Conservation (phyloP, 2,888 invertebrate genomes). For the Leptinotarsa juncta region DNA sequence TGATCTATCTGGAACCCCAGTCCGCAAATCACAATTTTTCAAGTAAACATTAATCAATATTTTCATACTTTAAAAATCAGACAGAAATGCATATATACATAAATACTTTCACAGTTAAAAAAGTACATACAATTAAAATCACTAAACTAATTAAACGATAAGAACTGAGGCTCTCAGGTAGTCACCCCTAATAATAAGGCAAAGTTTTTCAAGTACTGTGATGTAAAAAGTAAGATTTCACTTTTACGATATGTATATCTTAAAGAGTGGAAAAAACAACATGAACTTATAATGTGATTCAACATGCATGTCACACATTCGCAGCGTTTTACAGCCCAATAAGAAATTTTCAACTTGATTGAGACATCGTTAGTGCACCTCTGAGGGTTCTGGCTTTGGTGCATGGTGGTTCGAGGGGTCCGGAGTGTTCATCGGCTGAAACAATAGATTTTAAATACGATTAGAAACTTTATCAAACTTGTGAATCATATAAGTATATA, state of each 20-base stretch:
- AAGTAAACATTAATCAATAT: constrained; percentile 34
- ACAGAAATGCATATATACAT: constrained; percentile 45
- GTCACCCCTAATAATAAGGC: constrained; percentile 34
- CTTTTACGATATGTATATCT: constrained; percentile 58
- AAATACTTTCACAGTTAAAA: constrained; percentile 44
- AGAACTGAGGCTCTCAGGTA: constrained; percentile 40
- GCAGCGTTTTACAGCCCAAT: constrained; percentile 54
- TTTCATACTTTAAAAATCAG: constrained; percentile 42
- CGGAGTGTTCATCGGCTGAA: constrained; percentile 83
- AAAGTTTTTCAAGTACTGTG: constrained; percentile 38
- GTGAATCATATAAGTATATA: neutral
- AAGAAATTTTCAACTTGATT: constrained; percentile 47
- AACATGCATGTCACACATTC: constrained; percentile 57
- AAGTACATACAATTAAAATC: constrained; percentile 46
- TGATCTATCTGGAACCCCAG: constrained; percentile 42
- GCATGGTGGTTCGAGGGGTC: constrained; percentile 87
- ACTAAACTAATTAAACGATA: constrained; percentile 36
- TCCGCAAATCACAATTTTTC: constrained; percentile 41
- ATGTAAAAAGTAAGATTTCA: constrained; percentile 46
- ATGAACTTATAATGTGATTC: constrained; percentile 51
- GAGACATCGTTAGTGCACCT: constrained; percentile 76
- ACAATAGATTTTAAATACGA: constrained; percentile 17
- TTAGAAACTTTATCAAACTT: constrained; percentile 7
- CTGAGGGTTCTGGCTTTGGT: constrained; percentile 83
- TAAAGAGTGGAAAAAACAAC: constrained; percentile 47